These are phyloP conservation scores for Delphinus delphis DNA, from an alignment of 2,113 vertebrate species.

Conservation along the genomic window DNA sequence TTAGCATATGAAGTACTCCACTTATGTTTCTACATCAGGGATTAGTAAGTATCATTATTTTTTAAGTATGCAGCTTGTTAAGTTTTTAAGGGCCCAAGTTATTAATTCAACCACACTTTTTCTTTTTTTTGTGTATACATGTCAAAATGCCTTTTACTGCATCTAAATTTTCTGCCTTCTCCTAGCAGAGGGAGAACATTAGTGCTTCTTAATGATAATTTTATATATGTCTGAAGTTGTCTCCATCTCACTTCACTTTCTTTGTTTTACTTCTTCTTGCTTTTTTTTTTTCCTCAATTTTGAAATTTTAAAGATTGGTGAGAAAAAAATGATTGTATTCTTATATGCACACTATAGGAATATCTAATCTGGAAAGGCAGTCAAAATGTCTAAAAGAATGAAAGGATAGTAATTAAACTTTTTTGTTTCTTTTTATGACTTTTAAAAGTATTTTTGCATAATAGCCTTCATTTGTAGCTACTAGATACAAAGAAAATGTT, in stretches of 20 bases:
- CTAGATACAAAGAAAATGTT: not conserved
- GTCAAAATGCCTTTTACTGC: not conserved
- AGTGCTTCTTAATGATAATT: not conserved
- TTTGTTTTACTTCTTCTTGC: not conserved
- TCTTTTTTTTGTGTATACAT: not conserved
- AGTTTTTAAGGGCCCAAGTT: not conserved
- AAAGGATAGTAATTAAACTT: not conserved
- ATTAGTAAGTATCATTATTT: not conserved
- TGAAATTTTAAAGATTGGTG: not conserved
- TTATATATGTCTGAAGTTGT: not conserved
- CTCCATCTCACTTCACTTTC: not conserved
- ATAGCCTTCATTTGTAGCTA: not conserved
- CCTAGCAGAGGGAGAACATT: not conserved
- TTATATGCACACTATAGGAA: not conserved
- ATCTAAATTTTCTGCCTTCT: not conserved
- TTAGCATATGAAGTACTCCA: not conserved
- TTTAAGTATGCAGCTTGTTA: not conserved
- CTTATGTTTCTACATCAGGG: not conserved
- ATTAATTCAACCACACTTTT: not conserved
- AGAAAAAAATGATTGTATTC: not conserved
- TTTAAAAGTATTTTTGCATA: not conserved
- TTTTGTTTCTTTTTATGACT: not conserved
- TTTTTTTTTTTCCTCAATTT: not conserved
- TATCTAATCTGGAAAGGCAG: not conserved
- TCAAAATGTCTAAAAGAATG: not conserved